Conservation (phyloP, 2,113 vertebrate species). For the Noturus placidus region DNA sequence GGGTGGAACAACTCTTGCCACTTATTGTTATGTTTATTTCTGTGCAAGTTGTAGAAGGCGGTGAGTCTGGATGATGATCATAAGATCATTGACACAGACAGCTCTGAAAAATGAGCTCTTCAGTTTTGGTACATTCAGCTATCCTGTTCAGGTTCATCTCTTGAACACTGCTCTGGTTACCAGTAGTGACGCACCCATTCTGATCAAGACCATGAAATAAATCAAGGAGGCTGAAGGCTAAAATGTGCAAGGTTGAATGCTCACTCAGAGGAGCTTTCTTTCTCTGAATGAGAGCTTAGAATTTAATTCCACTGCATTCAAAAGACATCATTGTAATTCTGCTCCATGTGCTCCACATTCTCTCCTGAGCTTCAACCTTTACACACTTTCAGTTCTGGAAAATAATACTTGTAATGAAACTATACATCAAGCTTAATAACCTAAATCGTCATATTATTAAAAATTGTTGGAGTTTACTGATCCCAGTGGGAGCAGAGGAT, state of each 20-base stretch:
- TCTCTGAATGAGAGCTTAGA: conserved; percentile 5
- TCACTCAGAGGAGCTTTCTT: neutral
- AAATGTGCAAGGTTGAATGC: neutral
- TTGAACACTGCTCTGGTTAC: neutral
- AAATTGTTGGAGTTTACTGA: neutral
- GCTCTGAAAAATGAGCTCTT: neutral
- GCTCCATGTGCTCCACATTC: neutral
- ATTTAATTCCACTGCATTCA: conserved; percentile 9
- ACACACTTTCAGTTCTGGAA: conserved; percentile 7
- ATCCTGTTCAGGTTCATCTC: neutral
- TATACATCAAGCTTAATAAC: conserved; percentile 22
- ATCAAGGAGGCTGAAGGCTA: neutral
- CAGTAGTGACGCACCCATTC: neutral
- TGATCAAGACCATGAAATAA: neutral
- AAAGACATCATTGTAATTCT: conserved; percentile 6
- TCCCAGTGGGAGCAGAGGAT: neutral
- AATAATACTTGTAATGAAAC: conserved; percentile 12
- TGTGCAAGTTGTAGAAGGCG: neutral
- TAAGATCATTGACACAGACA: neutral
- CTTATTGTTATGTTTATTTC: neutral
- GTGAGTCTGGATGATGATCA: neutral
- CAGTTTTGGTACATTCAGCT: neutral
- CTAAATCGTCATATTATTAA: conserved; percentile 3
- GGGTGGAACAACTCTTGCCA: neutral
- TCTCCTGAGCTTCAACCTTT: conserved; percentile 24